Base-by-base conservation (phyloP, 2,113 vertebrate species). In the Thymallus thymallus region DNA sequence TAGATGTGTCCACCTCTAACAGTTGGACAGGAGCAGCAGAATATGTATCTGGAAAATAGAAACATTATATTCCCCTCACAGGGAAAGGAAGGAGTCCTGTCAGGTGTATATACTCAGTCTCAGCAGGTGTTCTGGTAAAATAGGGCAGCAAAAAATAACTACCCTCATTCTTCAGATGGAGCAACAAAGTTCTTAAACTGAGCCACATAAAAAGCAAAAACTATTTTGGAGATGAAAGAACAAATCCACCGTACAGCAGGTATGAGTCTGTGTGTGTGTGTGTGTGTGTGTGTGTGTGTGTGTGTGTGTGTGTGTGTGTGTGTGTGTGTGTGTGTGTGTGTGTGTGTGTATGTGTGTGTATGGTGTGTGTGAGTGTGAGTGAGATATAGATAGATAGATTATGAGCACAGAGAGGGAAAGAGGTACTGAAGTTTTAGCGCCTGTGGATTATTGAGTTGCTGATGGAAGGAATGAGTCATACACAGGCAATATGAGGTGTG, bases 11-110 rank as follows among this genome's bases (percentile, higher is more conserved):
- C n/a, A n/a, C n/a, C n/a, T n/a, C n/a, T n/a, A n/a, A n/a, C n/a
- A n/a, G 58, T 75, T 60, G 13, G n/a, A 60, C n/a, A 60, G n/a
- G 13, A 30, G 18, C 58, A 69, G 48, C 48, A 51, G 13, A 70
- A 75, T 12, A 64, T 62, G 30, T 48, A 24, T 29, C 45, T 26
- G 12, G 48, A 7, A 16, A 9, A 14, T 16, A 29, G 0, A 32
- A 51, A 70, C 48, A 22, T 4, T 29, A 2, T 14, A 51, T 51
- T 51, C 16, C 2, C 26, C 16, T 35, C 7, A 56, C 7, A 32
- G 48, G 7, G 22, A 46, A 56, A 69, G 46, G 4, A 18, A 69
- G 51, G 4, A 48, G 22, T 48, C 3, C 18, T 3, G 22, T 13
- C 2, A 41, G 9, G 2, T 41, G 35, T 41, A 41, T 9, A 41